Evolutionary conservation across 2,888 invertebrate genomes (phyloP), one percentile per base, ranked within the genome.

Genomic region (Dermolepida albohirtum): DNA sequence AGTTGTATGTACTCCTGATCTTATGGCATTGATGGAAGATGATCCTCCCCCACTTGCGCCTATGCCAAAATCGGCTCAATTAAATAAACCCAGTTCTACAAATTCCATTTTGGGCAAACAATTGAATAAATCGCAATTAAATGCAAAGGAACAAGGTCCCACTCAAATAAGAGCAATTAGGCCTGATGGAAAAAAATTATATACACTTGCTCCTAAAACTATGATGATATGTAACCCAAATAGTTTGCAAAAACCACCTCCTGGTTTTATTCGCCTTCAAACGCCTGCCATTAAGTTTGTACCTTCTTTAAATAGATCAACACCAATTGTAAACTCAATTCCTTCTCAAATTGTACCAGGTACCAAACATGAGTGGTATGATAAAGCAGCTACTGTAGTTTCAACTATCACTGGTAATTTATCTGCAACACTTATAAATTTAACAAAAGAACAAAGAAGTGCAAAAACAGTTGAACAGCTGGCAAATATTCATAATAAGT

Each of bases 1-100:
- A 77, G 87, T 89, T 11, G 88, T 89, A 14, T 89, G 89, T 71
- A 89, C 89, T 0, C 89, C 89, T 0, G 89, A 89, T 78, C 84
- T 86, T 14, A 67, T 62, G 17, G 47, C 64, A 29, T 68, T 72
- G 52, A 74, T 75, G 71, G 70, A 71, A 11, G 72, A 66, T n/a
- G 73, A 72, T 12, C 49, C 47, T 14, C 49, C 59, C 1, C 39
- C 47, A 62, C 59, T 62, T 16, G 16, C 49, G 11, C 47, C 59
- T 34, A 47, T 14, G 6, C 11, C 59, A 16, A 62, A 62, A 16
- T 14, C 54, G 39, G 16, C 16, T 16, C 47, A 62, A 6, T 10
- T 39, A 14, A 47, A 17, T 11, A 47, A 49, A 16, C 16, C 47
- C 6, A 6, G 34, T 34, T 34, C 34, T 34, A 11, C 47, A 11